These are phyloP conservation scores for Sula dactylatra DNA, from an alignment of 2,113 vertebrate species.

Conservation along the genomic window DNA sequence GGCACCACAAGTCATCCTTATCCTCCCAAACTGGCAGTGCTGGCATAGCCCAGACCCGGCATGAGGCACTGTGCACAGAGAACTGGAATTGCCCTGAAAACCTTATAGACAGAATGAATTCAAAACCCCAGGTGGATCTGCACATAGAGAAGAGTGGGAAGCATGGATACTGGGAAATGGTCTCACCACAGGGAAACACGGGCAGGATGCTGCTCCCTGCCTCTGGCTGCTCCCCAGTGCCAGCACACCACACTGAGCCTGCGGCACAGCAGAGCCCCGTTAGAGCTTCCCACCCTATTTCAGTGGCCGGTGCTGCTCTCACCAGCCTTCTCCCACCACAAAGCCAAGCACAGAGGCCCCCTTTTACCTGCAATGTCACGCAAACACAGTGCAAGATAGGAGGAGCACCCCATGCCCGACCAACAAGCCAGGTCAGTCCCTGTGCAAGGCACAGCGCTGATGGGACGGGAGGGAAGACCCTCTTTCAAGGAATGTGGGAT, in stretches of 20 bases:
- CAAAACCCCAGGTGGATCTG: fast-evolving
- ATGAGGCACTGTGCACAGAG: fast-evolving
- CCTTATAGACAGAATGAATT: background rate
- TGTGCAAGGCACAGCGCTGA: background rate
- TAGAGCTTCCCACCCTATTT: background rate
- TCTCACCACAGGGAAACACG: too few species aligned
- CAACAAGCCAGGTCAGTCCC: fast-evolving
- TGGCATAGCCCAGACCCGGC: fast-evolving
- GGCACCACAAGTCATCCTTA: background rate
- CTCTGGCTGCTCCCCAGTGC: background rate
- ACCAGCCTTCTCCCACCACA: background rate
- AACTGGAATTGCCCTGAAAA: background rate
- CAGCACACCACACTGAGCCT: background rate
- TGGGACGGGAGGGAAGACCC: background rate
- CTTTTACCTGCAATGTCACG: background rate
- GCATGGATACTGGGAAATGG: background rate
- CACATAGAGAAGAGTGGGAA: background rate
- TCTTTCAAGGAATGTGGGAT: background rate
- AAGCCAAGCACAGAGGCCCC: background rate
- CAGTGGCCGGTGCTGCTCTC: background rate
- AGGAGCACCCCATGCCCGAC: background rate
- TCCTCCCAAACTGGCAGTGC: fast-evolving
- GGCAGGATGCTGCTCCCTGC: background rate
- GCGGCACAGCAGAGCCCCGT: background rate
- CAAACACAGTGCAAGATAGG: fast-evolving